Percentiles rank a stretch among this genome's conserved stretches.
Evolutionary conservation across 2,888 invertebrate genomes (phyloP).

Genomic region (Volucella inanis): DNA sequence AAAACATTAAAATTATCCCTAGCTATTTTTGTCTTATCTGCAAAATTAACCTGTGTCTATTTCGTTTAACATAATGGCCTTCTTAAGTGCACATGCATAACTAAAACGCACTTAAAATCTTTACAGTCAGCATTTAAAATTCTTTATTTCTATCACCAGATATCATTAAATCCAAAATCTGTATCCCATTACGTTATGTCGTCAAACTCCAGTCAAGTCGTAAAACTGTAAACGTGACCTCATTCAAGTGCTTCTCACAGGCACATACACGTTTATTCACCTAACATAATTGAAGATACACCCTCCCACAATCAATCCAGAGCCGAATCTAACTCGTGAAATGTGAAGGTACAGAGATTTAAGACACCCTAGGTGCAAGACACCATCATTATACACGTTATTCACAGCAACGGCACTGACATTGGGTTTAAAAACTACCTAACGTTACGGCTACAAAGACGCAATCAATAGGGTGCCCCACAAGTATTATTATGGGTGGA

Average conservation of each 20-base stretch:
- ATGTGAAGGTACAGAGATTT: slow-evolving; percentile 37
- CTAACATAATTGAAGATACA: slow-evolving; percentile 30
- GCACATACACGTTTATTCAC: slow-evolving; percentile 9
- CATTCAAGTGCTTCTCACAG: slow-evolving; percentile 9
- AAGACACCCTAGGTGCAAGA: slow-evolving; percentile 37
- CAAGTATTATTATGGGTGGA: not conserved
- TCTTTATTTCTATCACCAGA: not conserved
- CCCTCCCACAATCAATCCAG: not conserved
- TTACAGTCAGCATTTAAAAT: too few species aligned
- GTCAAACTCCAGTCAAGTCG: slow-evolving; percentile 13
- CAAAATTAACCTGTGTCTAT: too few species aligned
- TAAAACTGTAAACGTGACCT: slow-evolving; percentile 22
- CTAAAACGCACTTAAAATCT: too few species aligned
- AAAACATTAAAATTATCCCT: too few species aligned
- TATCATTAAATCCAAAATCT: slow-evolving; percentile 10
- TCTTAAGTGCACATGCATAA: too few species aligned
- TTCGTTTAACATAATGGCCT: too few species aligned
- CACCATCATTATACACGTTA: slow-evolving; percentile 50
- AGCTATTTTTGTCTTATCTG: too few species aligned
- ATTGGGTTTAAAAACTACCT: slow-evolving; percentile 9
- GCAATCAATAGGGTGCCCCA: not conserved
- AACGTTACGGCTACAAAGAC: slow-evolving; percentile 1
- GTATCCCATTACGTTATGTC: slow-evolving; percentile 27
- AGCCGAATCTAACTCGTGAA: not conserved
- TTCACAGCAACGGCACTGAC: slow-evolving; percentile 48